These are phyloP conservation scores for Papilio polytes DNA, from an alignment of 1,140 invertebrate species.

Conservation along the genomic window DNA sequence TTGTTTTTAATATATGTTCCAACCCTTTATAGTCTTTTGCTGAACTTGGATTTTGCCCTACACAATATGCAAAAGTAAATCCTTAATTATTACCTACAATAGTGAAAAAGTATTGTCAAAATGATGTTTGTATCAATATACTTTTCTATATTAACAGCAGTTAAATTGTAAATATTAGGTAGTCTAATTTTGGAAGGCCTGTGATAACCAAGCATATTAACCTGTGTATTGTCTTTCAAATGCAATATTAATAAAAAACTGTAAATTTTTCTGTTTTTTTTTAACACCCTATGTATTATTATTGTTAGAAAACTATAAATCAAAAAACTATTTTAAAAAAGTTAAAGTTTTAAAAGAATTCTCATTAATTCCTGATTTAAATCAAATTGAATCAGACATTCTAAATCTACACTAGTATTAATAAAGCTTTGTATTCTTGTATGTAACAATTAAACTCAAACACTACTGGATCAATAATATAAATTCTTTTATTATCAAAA, in stretches of 20 bases:
- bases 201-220: slow-evolving; percentile 67
- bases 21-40: too few relatives aligned
- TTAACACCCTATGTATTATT: neutral
- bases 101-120: too few relatives aligned
- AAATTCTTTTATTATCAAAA: too few relatives aligned
- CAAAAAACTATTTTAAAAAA: neutral
- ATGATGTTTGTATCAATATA: neutral
- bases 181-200: slow-evolving; percentile 61
- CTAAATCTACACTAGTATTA: too few relatives aligned
- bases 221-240: slow-evolving; percentile 42
- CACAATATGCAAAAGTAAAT: neutral
- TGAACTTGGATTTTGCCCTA: too few relatives aligned
- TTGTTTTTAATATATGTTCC: neutral
- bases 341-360: too few relatives aligned
- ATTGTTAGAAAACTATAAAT: neutral
- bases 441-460: too few relatives aligned
- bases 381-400: too few relatives aligned
- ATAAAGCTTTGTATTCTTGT: too few relatives aligned
- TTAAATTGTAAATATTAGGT: slow-evolving; percentile 43
- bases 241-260: slow-evolving; percentile 26
- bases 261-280: neutral
- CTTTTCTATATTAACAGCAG: neutral
- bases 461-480: too few relatives aligned
- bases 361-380: too few relatives aligned
- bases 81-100: neutral